These are phyloP conservation scores for Penaeus indicus DNA, from an alignment of 1,140 invertebrate genomes.

Conservation along the genomic window DNA sequence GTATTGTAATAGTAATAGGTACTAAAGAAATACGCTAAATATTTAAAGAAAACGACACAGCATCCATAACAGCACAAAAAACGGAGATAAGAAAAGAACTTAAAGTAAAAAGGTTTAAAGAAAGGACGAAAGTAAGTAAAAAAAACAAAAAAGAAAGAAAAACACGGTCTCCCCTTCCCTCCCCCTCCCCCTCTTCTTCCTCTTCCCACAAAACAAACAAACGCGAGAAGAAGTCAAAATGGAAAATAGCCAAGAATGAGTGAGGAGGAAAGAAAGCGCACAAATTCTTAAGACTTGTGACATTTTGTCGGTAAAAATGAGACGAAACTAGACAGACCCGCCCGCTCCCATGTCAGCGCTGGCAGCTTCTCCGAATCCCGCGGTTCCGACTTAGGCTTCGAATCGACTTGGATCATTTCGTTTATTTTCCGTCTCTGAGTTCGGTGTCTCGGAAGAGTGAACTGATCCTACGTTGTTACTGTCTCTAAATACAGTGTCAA, in stretches of 20 bases:
- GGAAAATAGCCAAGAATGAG: conserved; percentile 26
- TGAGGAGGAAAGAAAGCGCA: conserved; percentile 55
- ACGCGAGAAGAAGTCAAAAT: background rate
- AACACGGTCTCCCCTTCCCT: background rate
- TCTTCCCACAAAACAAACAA: background rate
- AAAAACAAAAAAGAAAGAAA: background rate
- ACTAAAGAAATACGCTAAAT: no score
- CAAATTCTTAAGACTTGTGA: conserved; percentile 64
- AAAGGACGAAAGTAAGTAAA: background rate
- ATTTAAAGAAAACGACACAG: no score
- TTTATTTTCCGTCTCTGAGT: no score
- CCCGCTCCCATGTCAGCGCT: conserved; percentile 50
- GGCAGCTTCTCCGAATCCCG: conserved; percentile 18
- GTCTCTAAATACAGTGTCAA: no score
- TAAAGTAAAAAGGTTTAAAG: background rate
- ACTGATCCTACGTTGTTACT: no score
- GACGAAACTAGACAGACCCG: conserved; percentile 57
- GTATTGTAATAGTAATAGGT: no score
- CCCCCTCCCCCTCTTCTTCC: background rate
- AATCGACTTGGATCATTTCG: no score
- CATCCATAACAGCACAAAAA: background rate
- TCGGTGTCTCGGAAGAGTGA: no score
- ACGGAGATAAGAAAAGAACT: background rate
- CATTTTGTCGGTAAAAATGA: conserved; percentile 63
- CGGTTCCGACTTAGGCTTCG: background rate